phyloP scores from a whole-genome alignment of 2,888 invertebrate genomes.

The Acanthosepion esculentum region DNA sequence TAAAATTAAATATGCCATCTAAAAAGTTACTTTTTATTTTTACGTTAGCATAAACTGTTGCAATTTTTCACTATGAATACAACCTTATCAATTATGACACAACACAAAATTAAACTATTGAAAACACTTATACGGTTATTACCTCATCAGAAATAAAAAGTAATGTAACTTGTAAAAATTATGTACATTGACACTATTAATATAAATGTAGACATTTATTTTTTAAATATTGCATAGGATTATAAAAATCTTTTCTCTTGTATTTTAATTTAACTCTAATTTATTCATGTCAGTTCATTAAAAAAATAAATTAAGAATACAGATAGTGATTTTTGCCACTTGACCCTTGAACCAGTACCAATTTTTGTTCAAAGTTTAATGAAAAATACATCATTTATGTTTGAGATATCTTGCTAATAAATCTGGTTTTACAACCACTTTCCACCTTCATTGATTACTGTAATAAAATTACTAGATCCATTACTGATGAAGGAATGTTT shows the following conservation, averaged over 20 bases:
- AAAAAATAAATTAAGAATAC: background rate
- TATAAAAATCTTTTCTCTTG: background rate
- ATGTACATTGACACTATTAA: background rate
- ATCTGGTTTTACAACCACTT: background rate
- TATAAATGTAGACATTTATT: background rate
- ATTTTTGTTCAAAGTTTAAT: background rate
- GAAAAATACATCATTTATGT: background rate
- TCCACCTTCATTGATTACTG: background rate
- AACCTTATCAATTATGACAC: background rate
- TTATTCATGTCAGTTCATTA: background rate
- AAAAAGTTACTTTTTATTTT: background rate
- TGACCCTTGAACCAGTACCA: background rate
- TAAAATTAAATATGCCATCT: background rate
- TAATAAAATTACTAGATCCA: background rate
- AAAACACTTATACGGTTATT: background rate
- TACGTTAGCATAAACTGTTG: background rate
- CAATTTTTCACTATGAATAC: background rate
- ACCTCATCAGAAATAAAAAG: background rate
- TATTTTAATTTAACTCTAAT: background rate
- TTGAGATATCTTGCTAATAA: background rate
- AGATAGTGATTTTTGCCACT: background rate
- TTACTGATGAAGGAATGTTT: constrained; percentile 8
- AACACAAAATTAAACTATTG: background rate
- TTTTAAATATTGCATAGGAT: background rate
- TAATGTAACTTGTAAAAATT: background rate